Evolutionary conservation across 2,797 vertebrate genomes (phyloP).

Genomic region (Serranus cabrilla): DNA sequence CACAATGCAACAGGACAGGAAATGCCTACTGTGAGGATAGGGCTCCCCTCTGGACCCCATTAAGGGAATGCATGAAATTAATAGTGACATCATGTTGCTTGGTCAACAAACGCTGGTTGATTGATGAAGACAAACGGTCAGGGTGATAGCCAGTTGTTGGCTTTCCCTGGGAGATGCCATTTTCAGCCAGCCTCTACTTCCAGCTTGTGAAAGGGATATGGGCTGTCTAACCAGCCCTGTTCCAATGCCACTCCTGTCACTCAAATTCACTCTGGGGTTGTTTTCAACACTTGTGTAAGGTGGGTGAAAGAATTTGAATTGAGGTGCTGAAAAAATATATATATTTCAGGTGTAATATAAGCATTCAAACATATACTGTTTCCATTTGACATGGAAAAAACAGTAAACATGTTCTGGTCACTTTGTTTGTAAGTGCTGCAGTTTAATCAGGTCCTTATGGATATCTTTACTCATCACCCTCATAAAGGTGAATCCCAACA

Average conservation of each 20-base stretch:
- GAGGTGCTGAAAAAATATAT: conserved; percentile 43
- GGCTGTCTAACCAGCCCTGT: conserved; percentile 63
- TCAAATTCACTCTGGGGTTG: conserved; percentile 66
- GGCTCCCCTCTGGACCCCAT: conserved; percentile 84
- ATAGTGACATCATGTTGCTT: conserved; percentile 91
- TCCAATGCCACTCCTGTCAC: conserved; percentile 74
- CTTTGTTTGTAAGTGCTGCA: neutral
- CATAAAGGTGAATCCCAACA: conserved; percentile 9
- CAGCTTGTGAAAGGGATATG: conserved; percentile 83
- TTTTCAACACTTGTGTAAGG: conserved; percentile 64
- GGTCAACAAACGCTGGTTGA: conserved; percentile 90
- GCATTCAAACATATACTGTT: conserved; percentile 17
- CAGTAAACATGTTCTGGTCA: neutral
- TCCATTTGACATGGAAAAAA: conserved; percentile 1
- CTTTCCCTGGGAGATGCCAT: conserved; percentile 85
- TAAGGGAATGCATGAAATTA: conserved; percentile 90
- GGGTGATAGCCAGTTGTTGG: conserved; percentile 87
- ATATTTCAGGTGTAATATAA: conserved; percentile 36
- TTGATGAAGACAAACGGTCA: conserved; percentile 91
- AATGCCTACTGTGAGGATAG: conserved; percentile 86
- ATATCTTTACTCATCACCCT: conserved; percentile 13
- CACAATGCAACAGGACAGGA: conserved; percentile 84
- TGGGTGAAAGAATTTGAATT: conserved; percentile 53
- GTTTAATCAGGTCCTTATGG: neutral
- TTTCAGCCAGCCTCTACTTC: conserved; percentile 76